phyloP scores from a whole-genome alignment of 2,888 invertebrate genomes.

The Drosophila algonquin region DNA sequence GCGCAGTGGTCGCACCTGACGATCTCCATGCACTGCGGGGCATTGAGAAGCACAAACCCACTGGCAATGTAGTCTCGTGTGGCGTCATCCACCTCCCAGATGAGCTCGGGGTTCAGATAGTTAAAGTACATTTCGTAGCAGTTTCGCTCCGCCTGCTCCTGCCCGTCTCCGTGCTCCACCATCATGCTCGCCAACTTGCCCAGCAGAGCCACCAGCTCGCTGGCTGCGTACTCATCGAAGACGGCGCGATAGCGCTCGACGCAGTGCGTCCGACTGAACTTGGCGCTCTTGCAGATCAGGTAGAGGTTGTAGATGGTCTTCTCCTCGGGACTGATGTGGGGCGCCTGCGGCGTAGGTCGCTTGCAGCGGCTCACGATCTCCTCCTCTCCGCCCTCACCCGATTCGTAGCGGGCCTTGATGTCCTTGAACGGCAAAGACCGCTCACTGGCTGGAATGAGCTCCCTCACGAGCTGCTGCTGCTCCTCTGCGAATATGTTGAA shows the following conservation, averaged over 20 bases:
- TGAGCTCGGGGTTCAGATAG: conserved; percentile 83
- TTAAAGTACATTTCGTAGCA: conserved; percentile 84
- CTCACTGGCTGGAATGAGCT: conserved; percentile 81
- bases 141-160: conserved; percentile 79
- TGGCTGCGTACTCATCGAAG: conserved; percentile 83
- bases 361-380: conserved; percentile 81
- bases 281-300: conserved; percentile 82
- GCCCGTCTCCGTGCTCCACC: conserved; percentile 82
- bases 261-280: conserved; percentile 82
- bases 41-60: conserved; percentile 81
- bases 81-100: conserved; percentile 83
- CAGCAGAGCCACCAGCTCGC: conserved; percentile 81
- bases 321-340: conserved; percentile 82
- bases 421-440: conserved; percentile 82
- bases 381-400: conserved; percentile 70
- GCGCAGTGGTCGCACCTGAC: conserved; percentile 82
- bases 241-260: conserved; percentile 82
- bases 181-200: conserved; percentile 80
- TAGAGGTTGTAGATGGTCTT: conserved; percentile 83
- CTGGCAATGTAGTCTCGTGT: conserved; percentile 82
- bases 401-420: conserved; percentile 80
- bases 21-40: conserved; percentile 63
- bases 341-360: conserved; percentile 41
- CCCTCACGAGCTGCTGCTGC: conserved; percentile 82
- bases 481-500: conserved; percentile 84